Conservation (phyloP, 1,140 invertebrate genomes). For the Octopus sinensis region DNA sequence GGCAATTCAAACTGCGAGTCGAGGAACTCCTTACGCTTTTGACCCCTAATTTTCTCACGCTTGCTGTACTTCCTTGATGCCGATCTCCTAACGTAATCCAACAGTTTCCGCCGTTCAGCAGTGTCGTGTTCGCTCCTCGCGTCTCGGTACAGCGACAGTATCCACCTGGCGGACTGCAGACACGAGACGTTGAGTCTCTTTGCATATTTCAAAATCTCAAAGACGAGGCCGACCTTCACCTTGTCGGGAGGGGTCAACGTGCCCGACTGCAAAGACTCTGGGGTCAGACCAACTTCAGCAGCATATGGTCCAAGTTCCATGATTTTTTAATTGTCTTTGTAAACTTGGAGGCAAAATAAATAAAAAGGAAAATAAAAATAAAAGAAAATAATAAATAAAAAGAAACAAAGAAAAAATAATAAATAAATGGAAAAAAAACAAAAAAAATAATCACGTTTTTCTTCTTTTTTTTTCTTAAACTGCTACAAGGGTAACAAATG, state of each 20-base stretch:
- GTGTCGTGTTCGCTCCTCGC: not conserved
- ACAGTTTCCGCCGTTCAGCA: not conserved
- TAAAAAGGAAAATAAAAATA: not conserved
- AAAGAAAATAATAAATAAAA: not conserved
- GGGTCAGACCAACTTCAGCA: not conserved
- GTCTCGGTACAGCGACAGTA: not conserved
- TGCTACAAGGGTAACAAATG: too few species aligned
- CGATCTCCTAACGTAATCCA: not conserved
- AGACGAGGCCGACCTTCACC: not conserved
- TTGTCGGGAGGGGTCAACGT: not conserved
- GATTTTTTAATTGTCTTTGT: not conserved
- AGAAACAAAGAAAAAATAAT: too few species aligned
- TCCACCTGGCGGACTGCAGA: not conserved
- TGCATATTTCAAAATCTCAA: not conserved
- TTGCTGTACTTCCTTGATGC: not conserved
- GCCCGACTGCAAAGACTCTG: not conserved
- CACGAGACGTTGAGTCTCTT: not conserved
- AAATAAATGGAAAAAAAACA: too few species aligned
- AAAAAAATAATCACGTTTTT: too few species aligned
- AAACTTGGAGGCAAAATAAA: too few species aligned
- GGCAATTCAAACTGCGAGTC: not conserved
- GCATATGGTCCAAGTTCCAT: conserved; percentile 7
- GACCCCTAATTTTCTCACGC: not conserved
- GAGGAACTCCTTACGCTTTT: not conserved
- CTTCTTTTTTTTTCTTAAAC: too few species aligned